These are phyloP conservation scores for Halisarca cf. caerulea DNA, from an alignment of 37 sponge, comb jelly and placozoan genomes.

Conservation along the genomic window DNA sequence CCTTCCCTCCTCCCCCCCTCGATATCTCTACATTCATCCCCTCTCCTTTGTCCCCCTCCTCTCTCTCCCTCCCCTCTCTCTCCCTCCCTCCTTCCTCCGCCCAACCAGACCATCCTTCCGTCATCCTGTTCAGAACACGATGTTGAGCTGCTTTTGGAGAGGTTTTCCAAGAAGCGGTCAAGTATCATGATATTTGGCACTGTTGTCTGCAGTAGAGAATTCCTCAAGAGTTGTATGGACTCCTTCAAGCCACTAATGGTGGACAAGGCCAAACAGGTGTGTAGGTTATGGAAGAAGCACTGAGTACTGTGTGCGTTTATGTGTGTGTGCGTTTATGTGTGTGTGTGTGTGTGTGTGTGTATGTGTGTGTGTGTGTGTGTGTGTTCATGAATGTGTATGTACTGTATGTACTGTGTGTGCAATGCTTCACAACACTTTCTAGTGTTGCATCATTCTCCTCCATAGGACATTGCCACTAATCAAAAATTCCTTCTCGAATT, in stretches of 20 bases:
- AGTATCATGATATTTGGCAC: slow-evolving; percentile 41
- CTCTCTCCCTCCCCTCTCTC: neutral
- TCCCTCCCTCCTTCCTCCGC: neutral
- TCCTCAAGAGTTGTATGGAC: slow-evolving; percentile 57
- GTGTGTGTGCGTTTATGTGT: too few relatives aligned
- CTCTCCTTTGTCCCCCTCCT: neutral
- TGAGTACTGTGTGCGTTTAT: neutral
- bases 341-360: too few relatives aligned
- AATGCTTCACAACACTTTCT: neutral
- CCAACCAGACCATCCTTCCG: slow-evolving; percentile 52
- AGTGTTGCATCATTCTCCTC: neutral
- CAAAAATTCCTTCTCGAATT: slow-evolving; percentile 8
- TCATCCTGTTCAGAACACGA: slow-evolving; percentile 58
- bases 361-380: too few relatives aligned
- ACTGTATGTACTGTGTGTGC: too few relatives aligned
- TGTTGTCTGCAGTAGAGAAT: slow-evolving; percentile 28
- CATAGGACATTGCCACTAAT: slow-evolving; percentile 17
- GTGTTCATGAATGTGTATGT: too few relatives aligned
- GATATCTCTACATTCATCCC: neutral
- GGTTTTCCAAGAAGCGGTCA: neutral
- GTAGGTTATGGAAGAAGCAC: neutral
- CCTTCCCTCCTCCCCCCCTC: neutral
- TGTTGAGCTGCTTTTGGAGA: slow-evolving; percentile 43
- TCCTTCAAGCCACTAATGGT: slow-evolving; percentile 51
- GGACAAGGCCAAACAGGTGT: slow-evolving; percentile 74